A percentile compares a stretch with the other conserved stretches of the same genome.
Evolutionary conservation across 2,888 invertebrate genomes (phyloP).

Genomic region (Rhyacophila evoluta): DNA sequence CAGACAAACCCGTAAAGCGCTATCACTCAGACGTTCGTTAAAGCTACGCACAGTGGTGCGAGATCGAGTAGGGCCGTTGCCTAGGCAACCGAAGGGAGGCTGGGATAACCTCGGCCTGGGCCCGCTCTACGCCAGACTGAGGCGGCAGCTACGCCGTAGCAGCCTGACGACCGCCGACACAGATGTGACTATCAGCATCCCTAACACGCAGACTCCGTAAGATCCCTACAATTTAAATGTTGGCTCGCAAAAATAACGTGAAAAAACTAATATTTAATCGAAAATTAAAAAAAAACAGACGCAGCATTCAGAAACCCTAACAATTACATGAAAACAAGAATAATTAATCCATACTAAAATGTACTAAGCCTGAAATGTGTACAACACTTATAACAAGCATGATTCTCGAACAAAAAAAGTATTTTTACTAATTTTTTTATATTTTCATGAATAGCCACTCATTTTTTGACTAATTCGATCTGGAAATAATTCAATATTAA

Average conservation of each 20-base stretch:
- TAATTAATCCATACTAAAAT: too few relatives aligned
- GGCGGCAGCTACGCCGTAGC: slow-evolving; percentile 17
- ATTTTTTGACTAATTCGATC: too few relatives aligned
- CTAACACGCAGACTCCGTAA: slow-evolving; percentile 6
- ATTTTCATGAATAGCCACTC: too few relatives aligned
- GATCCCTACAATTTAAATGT: not conserved
- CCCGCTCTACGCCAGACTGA: slow-evolving; percentile 22
- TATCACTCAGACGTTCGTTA: slow-evolving; percentile 24
- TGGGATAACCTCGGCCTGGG: slow-evolving; percentile 22
- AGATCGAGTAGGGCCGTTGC: slow-evolving; percentile 15
- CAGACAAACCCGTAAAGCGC: slow-evolving; percentile 22
- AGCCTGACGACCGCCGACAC: slow-evolving; percentile 4
- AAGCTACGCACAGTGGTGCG: slow-evolving; percentile 22
- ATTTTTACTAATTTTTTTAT: too few relatives aligned
- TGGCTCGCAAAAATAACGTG: not conserved
- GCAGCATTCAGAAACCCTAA: too few relatives aligned
- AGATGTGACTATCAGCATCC: slow-evolving; percentile 4
- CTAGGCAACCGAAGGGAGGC: slow-evolving; percentile 19
- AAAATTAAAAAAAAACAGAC: too few relatives aligned
- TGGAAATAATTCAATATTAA: too few relatives aligned
- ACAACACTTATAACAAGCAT: too few relatives aligned
- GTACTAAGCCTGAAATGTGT: too few relatives aligned
- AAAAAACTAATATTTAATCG: too few relatives aligned
- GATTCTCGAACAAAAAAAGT: too few relatives aligned
- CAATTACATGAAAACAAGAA: too few relatives aligned